phyloP scores from a whole-genome alignment of 2,888 invertebrate genomes.

The Tenthredo notha region DNA sequence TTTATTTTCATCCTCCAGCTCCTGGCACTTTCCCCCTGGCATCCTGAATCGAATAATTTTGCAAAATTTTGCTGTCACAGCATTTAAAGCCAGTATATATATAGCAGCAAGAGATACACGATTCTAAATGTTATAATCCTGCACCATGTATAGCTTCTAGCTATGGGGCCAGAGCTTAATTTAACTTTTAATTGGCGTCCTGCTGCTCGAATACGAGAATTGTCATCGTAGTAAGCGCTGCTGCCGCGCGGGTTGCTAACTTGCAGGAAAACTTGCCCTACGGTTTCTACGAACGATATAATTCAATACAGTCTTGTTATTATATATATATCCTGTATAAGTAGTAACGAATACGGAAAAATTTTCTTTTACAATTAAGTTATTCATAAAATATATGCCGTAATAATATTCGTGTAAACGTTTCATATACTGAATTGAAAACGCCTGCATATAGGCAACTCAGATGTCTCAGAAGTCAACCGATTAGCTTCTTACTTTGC shows the following conservation, averaged over 20 bases:
- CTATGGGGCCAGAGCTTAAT: slow-evolving; percentile 32
- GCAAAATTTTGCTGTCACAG: neutral
- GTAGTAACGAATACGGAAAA: neutral
- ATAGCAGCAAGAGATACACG: slow-evolving; percentile 23
- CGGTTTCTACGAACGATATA: neutral
- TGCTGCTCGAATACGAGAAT: neutral
- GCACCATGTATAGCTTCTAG: neutral
- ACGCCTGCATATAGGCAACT: no score
- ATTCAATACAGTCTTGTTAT: neutral
- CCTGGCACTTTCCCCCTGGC: neutral
- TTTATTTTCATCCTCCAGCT: neutral
- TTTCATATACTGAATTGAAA: no score
- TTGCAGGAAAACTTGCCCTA: slow-evolving; percentile 18
- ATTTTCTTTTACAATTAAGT: neutral
- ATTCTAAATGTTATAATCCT: slow-evolving; percentile 24
- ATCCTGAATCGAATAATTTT: slow-evolving; percentile 5
- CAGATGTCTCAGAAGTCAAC: no score
- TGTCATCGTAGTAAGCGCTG: slow-evolving; percentile 25
- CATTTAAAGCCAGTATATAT: neutral
- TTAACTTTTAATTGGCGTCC: slow-evolving; percentile 45
- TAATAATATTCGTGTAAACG: no score
- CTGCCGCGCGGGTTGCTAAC: neutral
- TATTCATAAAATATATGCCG: neutral
- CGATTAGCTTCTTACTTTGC: no score
- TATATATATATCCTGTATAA: neutral